phyloP scores from a whole-genome alignment of 2,113 vertebrate species.

The Sylvia atricapilla region DNA sequence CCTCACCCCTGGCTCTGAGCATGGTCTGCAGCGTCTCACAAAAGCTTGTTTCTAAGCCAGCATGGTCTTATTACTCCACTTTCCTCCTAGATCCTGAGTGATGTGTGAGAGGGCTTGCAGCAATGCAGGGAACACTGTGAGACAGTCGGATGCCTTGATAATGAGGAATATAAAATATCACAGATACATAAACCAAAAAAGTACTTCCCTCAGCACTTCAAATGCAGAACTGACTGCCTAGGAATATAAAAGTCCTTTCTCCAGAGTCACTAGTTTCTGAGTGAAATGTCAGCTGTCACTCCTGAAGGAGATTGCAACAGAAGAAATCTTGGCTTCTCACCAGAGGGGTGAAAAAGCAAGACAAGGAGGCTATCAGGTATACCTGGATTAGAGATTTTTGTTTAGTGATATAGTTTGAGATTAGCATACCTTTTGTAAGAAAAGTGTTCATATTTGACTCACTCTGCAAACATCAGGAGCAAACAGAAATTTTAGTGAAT shows the following conservation, averaged over 20 bases:
- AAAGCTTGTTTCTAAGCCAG: background rate
- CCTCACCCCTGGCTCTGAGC: background rate
- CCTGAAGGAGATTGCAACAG: background rate
- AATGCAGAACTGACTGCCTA: background rate
- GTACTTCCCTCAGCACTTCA: background rate
- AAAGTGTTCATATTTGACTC: slow-evolving; percentile 4
- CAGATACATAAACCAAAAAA: background rate
- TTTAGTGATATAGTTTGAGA: background rate
- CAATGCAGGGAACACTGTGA: background rate
- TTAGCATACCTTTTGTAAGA: background rate
- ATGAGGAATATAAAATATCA: background rate
- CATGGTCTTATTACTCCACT: background rate
- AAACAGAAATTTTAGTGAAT: slow-evolving; percentile 33
- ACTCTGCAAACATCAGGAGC: background rate
- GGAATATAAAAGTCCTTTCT: background rate
- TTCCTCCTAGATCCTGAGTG: background rate
- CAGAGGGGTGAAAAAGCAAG: background rate
- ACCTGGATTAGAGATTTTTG: background rate
- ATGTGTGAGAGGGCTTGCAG: background rate
- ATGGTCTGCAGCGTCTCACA: background rate
- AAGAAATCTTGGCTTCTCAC: background rate
- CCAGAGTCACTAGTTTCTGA: background rate
- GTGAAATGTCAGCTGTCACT: background rate
- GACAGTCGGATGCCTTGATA: background rate
- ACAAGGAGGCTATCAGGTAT: background rate